Evolutionary conservation across 2,888 invertebrate genomes (phyloP).

Genomic region (Spisula solida): DNA sequence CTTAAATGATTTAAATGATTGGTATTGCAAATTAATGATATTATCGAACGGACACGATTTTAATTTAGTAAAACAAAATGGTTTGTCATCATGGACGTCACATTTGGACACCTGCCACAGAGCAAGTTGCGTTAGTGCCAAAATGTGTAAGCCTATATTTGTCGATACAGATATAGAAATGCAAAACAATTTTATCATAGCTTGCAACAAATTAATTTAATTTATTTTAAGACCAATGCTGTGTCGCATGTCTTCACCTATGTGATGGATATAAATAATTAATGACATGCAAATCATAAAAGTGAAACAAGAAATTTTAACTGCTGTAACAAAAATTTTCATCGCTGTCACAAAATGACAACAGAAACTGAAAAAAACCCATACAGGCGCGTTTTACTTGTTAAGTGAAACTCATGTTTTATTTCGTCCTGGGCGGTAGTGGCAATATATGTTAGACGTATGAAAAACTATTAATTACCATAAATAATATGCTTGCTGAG

Average conservation of each 20-base stretch:
- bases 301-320: slow-evolving; percentile 16
- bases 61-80: too few relatives aligned
- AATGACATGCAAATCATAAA: neutral
- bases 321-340: neutral
- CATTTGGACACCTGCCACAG: too few relatives aligned
- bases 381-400: slow-evolving; percentile 26
- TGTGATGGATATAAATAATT: neutral
- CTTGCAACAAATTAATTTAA: too few relatives aligned
- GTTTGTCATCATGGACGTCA: too few relatives aligned
- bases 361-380: neutral
- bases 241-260: neutral
- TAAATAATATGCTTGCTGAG: slow-evolving; percentile 30
- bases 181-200: neutral
- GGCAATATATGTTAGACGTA: slow-evolving; percentile 16
- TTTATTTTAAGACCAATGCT: too few relatives aligned
- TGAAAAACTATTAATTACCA: slow-evolving; percentile 43
- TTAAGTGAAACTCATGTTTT: slow-evolving; percentile 25
- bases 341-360: slow-evolving; percentile 11
- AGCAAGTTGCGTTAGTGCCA: too few relatives aligned
- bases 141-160: too few relatives aligned
- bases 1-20: too few relatives aligned
- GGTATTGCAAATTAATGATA: too few relatives aligned
- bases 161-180: neutral
- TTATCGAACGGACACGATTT: too few relatives aligned
- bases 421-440: slow-evolving; percentile 13